These are phyloP conservation scores for Heliconius melpomene DNA, from an alignment of 1,140 invertebrate species.

Conservation along the genomic window DNA sequence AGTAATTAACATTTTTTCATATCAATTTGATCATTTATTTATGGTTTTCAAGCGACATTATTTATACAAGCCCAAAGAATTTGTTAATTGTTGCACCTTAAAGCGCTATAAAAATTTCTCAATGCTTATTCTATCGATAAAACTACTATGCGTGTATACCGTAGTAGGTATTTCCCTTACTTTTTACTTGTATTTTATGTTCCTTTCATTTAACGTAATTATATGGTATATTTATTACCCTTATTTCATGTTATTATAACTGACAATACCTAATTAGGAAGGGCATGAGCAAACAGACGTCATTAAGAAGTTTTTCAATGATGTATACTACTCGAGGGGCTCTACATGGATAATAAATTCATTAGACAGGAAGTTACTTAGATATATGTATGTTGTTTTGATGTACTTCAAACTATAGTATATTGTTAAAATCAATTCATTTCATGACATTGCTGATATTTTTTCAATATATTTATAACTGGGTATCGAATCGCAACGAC, in stretches of 20 bases:
- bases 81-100: neutral
- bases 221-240: constrained; percentile 37
- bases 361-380: constrained; percentile 28
- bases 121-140: neutral
- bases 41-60: neutral
- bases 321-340: constrained; percentile 20
- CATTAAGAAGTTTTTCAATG: constrained; percentile 36
- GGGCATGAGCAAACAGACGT: constrained; percentile 19
- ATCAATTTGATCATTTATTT: constrained; percentile 19
- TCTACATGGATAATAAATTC: constrained; percentile 33
- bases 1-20: neutral
- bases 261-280: constrained; percentile 40
- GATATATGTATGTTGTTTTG: constrained; percentile 22
- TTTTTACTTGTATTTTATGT: constrained; percentile 12
- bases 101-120: neutral
- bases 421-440: constrained; percentile 22
- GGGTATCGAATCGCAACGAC: no score
- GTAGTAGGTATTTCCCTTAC: neutral
- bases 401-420: constrained; percentile 29
- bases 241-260: constrained; percentile 37
- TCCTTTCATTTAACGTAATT: constrained; percentile 30
- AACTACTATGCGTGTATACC: neutral
- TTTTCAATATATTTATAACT: no score
- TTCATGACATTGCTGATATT: no score
- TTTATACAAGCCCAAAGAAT: neutral